Percentiles rank a stretch among this genome's conserved stretches.
Conservation (phyloP, 1,140 invertebrate genomes). For the Vollenhovia emeryi region DNA sequence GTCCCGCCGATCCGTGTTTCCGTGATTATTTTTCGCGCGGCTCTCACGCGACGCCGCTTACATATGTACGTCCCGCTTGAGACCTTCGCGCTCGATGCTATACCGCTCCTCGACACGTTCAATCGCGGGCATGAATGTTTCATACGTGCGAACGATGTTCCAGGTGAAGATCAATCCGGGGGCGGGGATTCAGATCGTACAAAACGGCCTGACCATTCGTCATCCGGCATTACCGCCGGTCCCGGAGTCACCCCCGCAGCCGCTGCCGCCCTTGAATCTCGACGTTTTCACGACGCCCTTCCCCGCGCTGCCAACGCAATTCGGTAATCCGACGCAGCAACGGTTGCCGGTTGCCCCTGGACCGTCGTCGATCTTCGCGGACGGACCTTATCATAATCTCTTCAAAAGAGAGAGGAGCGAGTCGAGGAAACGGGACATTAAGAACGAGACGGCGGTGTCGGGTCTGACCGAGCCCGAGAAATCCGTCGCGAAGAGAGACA, state of each 20-base stretch:
- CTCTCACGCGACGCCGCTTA: background rate
- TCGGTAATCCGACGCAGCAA: slow-evolving; percentile 60
- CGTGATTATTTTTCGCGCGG: background rate
- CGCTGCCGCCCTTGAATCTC: slow-evolving; percentile 77
- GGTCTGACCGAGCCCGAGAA: slow-evolving; percentile 33
- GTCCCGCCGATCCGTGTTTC: background rate
- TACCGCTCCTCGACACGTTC: background rate
- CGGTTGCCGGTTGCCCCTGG: background rate
- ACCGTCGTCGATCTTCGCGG: slow-evolving; percentile 34
- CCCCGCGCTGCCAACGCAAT: slow-evolving; percentile 50
- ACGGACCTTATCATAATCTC: slow-evolving; percentile 73
- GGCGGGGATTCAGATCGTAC: slow-evolving; percentile 78
- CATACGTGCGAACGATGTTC: slow-evolving; percentile 37
- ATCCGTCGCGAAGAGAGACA: slow-evolving; percentile 59
- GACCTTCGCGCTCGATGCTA: background rate
- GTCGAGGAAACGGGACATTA: slow-evolving; percentile 54
- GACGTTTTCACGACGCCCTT: slow-evolving; percentile 58
- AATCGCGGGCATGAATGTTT: slow-evolving; percentile 25
- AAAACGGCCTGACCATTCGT: slow-evolving; percentile 80
- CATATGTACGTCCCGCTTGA: background rate
- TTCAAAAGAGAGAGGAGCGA: slow-evolving; percentile 73
- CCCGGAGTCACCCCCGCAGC: slow-evolving; percentile 71
- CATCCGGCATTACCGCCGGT: slow-evolving; percentile 76
- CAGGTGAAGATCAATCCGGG: slow-evolving; percentile 83
- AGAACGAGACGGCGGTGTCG: background rate